A percentile compares a stretch with the other conserved stretches of the same genome.
Conservation (phyloP, 2,888 invertebrate species). For the Drosophila engyochracea region DNA sequence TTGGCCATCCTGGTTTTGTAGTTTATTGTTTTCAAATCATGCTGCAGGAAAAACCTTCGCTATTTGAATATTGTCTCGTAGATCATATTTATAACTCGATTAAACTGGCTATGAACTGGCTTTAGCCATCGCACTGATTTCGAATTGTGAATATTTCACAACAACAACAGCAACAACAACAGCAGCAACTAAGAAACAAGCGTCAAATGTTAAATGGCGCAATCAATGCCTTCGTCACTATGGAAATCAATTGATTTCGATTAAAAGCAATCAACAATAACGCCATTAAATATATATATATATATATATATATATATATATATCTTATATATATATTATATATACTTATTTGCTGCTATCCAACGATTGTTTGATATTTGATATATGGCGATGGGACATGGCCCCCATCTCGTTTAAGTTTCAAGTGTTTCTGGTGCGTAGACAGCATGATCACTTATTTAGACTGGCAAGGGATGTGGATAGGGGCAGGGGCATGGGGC, state of each 20-base stretch:
- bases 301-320: background rate
- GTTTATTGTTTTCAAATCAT: background rate
- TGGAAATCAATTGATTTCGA: slow-evolving; percentile 74
- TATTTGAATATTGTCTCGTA: background rate
- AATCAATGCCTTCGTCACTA: slow-evolving; percentile 77
- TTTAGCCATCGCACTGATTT: slow-evolving; percentile 46
- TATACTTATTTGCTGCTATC: slow-evolving; percentile 21
- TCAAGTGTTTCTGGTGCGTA: slow-evolving; percentile 27
- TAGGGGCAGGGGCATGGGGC: background rate
- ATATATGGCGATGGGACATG: background rate
- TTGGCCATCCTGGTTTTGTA: background rate
- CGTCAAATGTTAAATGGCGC: slow-evolving; percentile 40
- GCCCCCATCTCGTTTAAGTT: background rate
- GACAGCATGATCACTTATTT: slow-evolving; percentile 6
- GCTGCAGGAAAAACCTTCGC: background rate
- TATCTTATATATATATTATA: background rate
- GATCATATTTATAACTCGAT: slow-evolving; percentile 18
- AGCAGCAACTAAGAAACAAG: background rate
- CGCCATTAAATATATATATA: slow-evolving; percentile 55
- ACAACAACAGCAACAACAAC: background rate
- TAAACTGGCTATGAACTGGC: slow-evolving; percentile 12
- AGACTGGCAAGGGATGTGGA: background rate
- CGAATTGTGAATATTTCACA: slow-evolving; percentile 9
- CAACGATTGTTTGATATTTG: slow-evolving; percentile 39
- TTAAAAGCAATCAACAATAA: slow-evolving; percentile 73